Conservation (phyloP, 2,888 invertebrate species). For the Campopleginae sp. region DNA sequence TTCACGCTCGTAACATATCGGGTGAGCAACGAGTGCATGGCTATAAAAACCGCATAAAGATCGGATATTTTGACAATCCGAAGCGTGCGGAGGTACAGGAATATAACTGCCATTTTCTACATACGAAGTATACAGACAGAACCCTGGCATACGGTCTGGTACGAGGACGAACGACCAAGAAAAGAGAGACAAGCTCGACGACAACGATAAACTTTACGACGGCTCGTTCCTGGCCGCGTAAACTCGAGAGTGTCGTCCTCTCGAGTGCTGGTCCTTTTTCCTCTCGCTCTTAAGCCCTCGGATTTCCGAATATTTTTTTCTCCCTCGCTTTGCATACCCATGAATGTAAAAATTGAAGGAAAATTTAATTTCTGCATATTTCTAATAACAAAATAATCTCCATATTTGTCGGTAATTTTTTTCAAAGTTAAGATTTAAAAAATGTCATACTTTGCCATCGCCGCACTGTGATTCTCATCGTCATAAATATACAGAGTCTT, state of each 20-base stretch:
- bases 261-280: slow-evolving; percentile 61
- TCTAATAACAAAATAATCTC: neutral
- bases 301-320: neutral
- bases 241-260: slow-evolving; percentile 70
- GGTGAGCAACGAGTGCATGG: slow-evolving; percentile 73
- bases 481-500: slow-evolving; percentile 5
- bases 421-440: too few relatives aligned
- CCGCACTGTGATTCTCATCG: neutral
- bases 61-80: slow-evolving; percentile 83
- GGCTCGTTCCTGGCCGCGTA: slow-evolving; percentile 70
- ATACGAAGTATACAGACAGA: slow-evolving; percentile 16
- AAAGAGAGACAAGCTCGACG: slow-evolving; percentile 69
- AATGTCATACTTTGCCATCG: neutral
- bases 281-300: slow-evolving; percentile 30
- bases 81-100: slow-evolving; percentile 60
- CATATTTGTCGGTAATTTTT: neutral
- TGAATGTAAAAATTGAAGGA: neutral
- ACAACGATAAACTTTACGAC: slow-evolving; percentile 82
- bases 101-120: slow-evolving; percentile 41
- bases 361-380: neutral
- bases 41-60: slow-evolving; percentile 82
- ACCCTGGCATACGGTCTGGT: slow-evolving; percentile 31
- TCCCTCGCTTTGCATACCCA: neutral
- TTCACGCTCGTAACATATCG: slow-evolving; percentile 77
- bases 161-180: slow-evolving; percentile 47